These are phyloP conservation scores for Microchirus variegatus DNA, from an alignment of 2,797 vertebrate species.

Conservation along the genomic window DNA sequence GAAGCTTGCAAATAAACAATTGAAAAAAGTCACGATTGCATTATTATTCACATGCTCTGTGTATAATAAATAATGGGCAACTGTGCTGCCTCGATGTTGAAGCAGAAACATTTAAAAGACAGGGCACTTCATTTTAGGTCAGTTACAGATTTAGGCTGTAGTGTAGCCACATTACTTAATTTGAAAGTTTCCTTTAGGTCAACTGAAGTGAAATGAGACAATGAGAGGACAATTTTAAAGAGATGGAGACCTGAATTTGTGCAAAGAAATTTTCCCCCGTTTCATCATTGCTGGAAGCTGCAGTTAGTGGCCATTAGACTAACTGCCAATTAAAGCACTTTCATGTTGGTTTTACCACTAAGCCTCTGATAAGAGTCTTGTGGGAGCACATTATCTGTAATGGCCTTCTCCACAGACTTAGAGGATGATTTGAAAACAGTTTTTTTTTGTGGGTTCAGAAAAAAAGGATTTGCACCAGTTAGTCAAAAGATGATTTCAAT, in stretches of 20 bases:
- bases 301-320: conserved; percentile 19
- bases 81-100: no score
- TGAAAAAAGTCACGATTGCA: no score
- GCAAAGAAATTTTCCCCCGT: neutral
- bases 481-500: neutral
- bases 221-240: neutral
- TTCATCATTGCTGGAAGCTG: neutral
- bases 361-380: neutral
- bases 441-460: neutral
- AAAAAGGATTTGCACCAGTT: conserved; percentile 2
- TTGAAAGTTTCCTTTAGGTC: no score
- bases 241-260: neutral
- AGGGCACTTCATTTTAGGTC: no score
- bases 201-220: no score
- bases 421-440: neutral
- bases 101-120: no score
- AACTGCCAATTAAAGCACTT: conserved; percentile 1
- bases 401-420: neutral
- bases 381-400: conserved; percentile 12
- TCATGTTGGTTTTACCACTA: neutral
- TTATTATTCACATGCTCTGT: no score
- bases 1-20: no score
- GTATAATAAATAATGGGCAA: no score
- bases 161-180: no score
- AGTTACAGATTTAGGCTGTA: no score